Conservation (phyloP, 2,113 vertebrate species). For the Sorex araneus region DNA sequence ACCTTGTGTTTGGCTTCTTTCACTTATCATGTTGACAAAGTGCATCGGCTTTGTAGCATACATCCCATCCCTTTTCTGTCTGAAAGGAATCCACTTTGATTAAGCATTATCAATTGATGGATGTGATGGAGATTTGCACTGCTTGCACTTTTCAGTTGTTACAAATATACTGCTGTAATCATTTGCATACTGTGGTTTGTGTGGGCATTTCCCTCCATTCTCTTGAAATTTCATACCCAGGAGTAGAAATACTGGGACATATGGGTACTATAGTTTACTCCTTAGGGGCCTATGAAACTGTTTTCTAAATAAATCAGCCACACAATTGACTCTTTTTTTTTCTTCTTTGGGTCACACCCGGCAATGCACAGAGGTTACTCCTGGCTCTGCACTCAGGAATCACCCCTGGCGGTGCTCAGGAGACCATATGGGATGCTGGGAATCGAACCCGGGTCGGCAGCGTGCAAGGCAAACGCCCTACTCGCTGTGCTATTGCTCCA, state of each 20-base stretch:
- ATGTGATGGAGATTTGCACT: neutral
- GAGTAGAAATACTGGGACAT: neutral
- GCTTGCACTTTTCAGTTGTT: neutral
- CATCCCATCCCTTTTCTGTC: neutral
- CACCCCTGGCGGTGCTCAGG: too few relatives aligned
- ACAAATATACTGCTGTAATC: neutral
- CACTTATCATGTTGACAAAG: neutral
- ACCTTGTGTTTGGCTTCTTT: conserved; percentile 5
- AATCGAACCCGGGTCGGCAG: too few relatives aligned
- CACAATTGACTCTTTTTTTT: conserved; percentile 5
- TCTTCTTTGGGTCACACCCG: too few relatives aligned
- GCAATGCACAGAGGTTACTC: too few relatives aligned
- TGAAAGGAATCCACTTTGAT: conserved; percentile 33
- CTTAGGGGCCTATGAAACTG: neutral
- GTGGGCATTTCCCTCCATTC: neutral
- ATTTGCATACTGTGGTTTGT: neutral
- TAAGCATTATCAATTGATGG: neutral
- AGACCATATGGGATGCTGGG: too few relatives aligned
- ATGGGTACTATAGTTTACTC: neutral
- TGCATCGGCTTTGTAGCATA: neutral
- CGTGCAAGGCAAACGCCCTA: too few relatives aligned
- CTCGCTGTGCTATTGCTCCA: too few relatives aligned
- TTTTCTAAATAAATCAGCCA: conserved; percentile 41
- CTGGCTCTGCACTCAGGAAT: too few relatives aligned
- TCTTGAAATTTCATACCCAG: neutral